A percentile compares a stretch with the other conserved stretches of the same genome.
Conservation (phyloP, 2,888 invertebrate genomes). For the Tenthredo amoena region DNA sequence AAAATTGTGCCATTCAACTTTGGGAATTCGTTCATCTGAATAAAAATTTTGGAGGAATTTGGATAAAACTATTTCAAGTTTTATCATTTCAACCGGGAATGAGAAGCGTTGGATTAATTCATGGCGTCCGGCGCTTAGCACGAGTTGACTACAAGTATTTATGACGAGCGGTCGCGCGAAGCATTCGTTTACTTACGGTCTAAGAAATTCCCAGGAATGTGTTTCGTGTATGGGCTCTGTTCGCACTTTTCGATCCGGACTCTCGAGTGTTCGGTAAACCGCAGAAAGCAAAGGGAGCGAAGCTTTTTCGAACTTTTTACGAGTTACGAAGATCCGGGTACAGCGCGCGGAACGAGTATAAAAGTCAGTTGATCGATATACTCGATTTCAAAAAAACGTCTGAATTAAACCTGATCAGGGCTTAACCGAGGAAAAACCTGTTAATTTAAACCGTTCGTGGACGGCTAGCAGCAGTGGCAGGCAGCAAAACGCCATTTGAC, state of each 20-base stretch:
- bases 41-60: neutral
- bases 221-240: neutral
- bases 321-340: neutral
- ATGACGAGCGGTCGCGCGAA: neutral
- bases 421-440: neutral
- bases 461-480: neutral
- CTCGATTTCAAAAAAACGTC: neutral
- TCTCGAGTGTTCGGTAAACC: neutral
- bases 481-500: neutral
- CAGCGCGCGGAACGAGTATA: neutral
- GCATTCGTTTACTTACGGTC: constrained; percentile 22
- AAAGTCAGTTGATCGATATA: neutral
- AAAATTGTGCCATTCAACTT: no score
- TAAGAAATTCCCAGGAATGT: constrained; percentile 11
- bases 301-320: neutral
- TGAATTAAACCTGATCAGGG: neutral
- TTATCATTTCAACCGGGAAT: constrained; percentile 9
- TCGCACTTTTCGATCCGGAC: neutral
- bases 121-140: constrained; percentile 37
- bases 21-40: neutral
- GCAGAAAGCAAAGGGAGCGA: neutral
- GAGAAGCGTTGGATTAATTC: constrained; percentile 52
- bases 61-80: neutral
- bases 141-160: constrained; percentile 26
- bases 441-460: neutral